Evolutionary conservation across 2,797 vertebrate species (phyloP).

Genomic region (Knipowitschia caucasica): DNA sequence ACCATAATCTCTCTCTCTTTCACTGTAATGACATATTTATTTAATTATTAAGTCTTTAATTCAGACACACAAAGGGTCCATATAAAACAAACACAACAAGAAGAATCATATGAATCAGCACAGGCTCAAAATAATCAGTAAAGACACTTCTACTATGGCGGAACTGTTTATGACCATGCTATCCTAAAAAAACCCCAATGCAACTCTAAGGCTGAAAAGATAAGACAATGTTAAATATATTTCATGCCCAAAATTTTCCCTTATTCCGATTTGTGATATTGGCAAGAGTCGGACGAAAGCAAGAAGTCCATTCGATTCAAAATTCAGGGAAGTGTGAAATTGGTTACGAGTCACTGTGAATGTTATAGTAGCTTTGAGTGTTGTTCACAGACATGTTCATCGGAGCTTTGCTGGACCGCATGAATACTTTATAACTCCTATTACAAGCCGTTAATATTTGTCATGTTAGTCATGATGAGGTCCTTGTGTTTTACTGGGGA

Average conservation of each 20-base stretch:
- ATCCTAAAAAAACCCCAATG: not conserved
- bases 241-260: slow-evolving; percentile 2
- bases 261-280: slow-evolving; percentile 3
- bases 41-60: too few relatives aligned
- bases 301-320: slow-evolving; percentile 34
- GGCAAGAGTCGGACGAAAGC: slow-evolving; percentile 14
- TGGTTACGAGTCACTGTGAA: slow-evolving; percentile 33
- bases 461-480: slow-evolving; percentile 29
- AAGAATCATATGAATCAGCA: too few relatives aligned
- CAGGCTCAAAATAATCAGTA: too few relatives aligned
- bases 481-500: slow-evolving; percentile 3
- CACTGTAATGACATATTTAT: too few relatives aligned
- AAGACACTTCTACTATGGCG: too few relatives aligned
- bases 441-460: slow-evolving; percentile 37
- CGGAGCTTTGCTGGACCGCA: slow-evolving; percentile 25
- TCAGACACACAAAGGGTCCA: too few relatives aligned
- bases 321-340: slow-evolving; percentile 37
- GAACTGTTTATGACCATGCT: not conserved
- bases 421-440: slow-evolving; percentile 42
- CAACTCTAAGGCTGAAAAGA: not conserved
- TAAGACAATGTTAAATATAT: slow-evolving; percentile 6
- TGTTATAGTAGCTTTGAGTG: slow-evolving; percentile 33
- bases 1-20: too few relatives aligned
- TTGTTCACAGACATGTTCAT: slow-evolving; percentile 45
- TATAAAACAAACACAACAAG: too few relatives aligned